phyloP scores from a whole-genome alignment of 2,113 vertebrate species.

The Muntiacus muntjak region DNA sequence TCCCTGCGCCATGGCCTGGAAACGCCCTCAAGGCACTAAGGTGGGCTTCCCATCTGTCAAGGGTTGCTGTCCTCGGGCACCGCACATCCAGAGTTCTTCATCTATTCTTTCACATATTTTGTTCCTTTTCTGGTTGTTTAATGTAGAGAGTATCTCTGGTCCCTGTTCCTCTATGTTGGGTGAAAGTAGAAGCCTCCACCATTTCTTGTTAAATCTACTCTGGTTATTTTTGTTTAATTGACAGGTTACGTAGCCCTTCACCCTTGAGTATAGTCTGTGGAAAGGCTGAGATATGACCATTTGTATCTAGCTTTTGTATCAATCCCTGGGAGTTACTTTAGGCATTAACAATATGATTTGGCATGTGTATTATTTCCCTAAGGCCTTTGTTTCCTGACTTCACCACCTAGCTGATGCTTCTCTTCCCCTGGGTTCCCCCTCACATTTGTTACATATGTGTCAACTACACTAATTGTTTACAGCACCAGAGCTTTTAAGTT shows the following conservation, averaged over 20 bases:
- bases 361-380: neutral
- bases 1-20: neutral
- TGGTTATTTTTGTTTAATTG: neutral
- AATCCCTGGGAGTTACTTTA: neutral
- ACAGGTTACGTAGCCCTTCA: neutral
- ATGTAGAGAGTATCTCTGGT: neutral
- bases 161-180: neutral
- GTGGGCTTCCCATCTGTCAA: neutral
- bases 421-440: neutral
- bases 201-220: neutral
- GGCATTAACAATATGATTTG: neutral
- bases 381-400: neutral
- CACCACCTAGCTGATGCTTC: neutral
- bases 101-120: neutral
- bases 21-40: neutral
- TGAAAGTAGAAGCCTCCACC: neutral
- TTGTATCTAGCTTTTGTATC: neutral
- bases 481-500: conserved; percentile 30
- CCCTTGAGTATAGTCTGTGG: neutral
- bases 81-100: neutral
- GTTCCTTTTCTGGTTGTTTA: neutral
- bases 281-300: neutral
- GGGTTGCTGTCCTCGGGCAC: neutral
- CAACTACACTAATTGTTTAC: neutral
- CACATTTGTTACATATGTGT: neutral